phyloP scores from a whole-genome alignment of 2,888 invertebrate genomes.

The Gasteruption jaculator region DNA sequence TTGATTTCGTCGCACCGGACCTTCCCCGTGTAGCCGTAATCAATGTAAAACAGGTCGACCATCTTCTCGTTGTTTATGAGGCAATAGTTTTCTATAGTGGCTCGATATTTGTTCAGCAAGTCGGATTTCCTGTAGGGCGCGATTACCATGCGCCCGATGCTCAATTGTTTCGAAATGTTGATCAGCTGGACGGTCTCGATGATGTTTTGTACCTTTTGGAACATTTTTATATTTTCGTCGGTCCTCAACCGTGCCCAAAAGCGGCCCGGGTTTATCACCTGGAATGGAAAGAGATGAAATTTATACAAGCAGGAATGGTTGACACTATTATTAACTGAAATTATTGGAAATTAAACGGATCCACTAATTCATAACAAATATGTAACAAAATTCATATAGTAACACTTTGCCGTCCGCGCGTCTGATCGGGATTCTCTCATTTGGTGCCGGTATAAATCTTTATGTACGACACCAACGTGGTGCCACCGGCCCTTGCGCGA shows the following conservation, averaged over 20 bases:
- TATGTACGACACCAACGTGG: no score
- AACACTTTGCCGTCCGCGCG: no score
- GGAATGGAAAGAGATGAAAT: conserved; percentile 21
- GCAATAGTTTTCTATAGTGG: conserved; percentile 27
- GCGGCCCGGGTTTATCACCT: conserved; percentile 62
- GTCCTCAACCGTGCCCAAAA: conserved; percentile 66
- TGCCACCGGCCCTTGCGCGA: no score
- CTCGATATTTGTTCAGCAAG: conserved; percentile 35
- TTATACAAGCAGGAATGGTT: no score
- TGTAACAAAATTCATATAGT: no score
- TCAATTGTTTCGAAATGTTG: no score
- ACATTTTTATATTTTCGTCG: conserved; percentile 44
- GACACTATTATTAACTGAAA: no score
- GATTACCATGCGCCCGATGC: no score
- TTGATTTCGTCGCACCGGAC: conserved; percentile 54
- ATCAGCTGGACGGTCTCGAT: conserved; percentile 43
- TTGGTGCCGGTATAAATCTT: no score
- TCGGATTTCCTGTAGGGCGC: conserved; percentile 11
- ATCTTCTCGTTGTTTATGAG: conserved; percentile 27
- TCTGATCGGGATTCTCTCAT: no score
- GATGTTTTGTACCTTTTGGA: conserved; percentile 44
- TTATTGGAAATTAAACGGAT: no score
- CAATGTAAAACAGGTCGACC: conserved; percentile 69
- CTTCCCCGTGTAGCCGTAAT: conserved; percentile 65
- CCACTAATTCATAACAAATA: no score